Evolutionary conservation across 2,888 invertebrate species (phyloP).

Genomic region (Silvanus unidentatus): DNA sequence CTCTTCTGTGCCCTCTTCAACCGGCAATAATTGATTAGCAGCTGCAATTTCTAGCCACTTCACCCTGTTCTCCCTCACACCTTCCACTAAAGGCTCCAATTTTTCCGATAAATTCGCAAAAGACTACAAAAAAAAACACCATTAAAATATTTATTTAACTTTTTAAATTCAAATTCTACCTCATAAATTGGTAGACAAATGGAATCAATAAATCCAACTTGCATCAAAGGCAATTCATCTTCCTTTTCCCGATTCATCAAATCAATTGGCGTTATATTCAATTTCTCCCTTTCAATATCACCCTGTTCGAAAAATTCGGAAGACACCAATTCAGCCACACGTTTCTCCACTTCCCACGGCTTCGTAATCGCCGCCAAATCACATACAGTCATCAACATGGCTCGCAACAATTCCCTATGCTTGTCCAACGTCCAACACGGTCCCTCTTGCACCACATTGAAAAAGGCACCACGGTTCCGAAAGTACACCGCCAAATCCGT

Average conservation of each 20-base stretch:
- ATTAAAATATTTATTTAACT: not conserved
- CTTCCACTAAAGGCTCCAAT: conserved; percentile 73
- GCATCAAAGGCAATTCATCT: conserved; percentile 90
- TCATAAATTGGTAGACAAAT: conserved; percentile 92
- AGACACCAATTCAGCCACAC: conserved; percentile 87
- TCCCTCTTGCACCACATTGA: conserved; percentile 60
- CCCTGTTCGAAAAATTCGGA: conserved; percentile 93
- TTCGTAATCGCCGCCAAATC: conserved; percentile 92
- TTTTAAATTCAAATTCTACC: conserved; percentile 48
- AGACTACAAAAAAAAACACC: conserved; percentile 55
- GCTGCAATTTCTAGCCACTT: conserved; percentile 78
- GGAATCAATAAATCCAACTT: conserved; percentile 92
- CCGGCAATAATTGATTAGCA: conserved; percentile 33
- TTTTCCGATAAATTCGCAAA: conserved; percentile 76
- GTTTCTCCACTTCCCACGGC: conserved; percentile 87
- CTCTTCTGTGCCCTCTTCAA: conserved; percentile 10
- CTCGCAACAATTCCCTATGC: conserved; percentile 74
- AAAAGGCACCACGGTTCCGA: conserved; percentile 84
- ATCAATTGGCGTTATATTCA: conserved; percentile 88
- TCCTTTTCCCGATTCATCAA: conserved; percentile 90
- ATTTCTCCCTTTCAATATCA: conserved; percentile 80
- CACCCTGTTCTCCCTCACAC: conserved; percentile 73
- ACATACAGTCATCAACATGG: conserved; percentile 94
- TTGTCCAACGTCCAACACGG: conserved; percentile 66
- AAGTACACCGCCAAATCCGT: conserved; percentile 93